A percentile compares a stretch with the other conserved stretches of the same genome.
phyloP scores from a whole-genome alignment of 30 jellyfish, hydroid and myxozoan genomes.

The Pelagia noctiluca region DNA sequence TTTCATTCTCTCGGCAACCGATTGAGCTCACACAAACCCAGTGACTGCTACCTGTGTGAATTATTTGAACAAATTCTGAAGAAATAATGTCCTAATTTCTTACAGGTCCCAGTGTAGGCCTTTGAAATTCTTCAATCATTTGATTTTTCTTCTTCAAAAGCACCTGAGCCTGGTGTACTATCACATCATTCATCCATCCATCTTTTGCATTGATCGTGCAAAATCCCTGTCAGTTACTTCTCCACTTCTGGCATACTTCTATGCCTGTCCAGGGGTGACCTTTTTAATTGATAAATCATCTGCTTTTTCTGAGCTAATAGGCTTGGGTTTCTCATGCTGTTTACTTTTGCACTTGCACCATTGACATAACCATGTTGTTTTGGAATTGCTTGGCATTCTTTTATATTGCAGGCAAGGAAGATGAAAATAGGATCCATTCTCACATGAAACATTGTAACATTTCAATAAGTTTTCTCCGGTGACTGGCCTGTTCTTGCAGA shows the following conservation, averaged over 20 bases:
- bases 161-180: slow-evolving; percentile 8
- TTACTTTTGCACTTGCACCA: slow-evolving; percentile 8
- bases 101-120: slow-evolving; percentile 68
- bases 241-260: slow-evolving; percentile 13
- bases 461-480: slow-evolving; percentile 31
- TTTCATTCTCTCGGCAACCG: slow-evolving; percentile 30
- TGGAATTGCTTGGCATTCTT: slow-evolving; percentile 42
- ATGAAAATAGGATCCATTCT: slow-evolving; percentile 46
- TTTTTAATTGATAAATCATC: background rate
- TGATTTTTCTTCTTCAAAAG: slow-evolving; percentile 50
- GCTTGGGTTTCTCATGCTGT: slow-evolving; percentile 25
- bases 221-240: slow-evolving; percentile 19
- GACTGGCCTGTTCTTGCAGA: slow-evolving; percentile 52
- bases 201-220: slow-evolving; percentile 27
- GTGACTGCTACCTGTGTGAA: slow-evolving; percentile 58
- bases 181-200: slow-evolving; percentile 45
- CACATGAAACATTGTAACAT: slow-evolving; percentile 41
- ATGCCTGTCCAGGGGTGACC: background rate
- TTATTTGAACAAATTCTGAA: slow-evolving; percentile 38
- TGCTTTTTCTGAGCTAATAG: slow-evolving; percentile 12
- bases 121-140: slow-evolving; percentile 58
- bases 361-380: slow-evolving; percentile 33
- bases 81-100: slow-evolving; percentile 45
- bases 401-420: slow-evolving; percentile 10
- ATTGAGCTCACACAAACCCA: slow-evolving; percentile 58